phyloP scores from a whole-genome alignment of 1,140 invertebrate species.

The Dryas iulia region DNA sequence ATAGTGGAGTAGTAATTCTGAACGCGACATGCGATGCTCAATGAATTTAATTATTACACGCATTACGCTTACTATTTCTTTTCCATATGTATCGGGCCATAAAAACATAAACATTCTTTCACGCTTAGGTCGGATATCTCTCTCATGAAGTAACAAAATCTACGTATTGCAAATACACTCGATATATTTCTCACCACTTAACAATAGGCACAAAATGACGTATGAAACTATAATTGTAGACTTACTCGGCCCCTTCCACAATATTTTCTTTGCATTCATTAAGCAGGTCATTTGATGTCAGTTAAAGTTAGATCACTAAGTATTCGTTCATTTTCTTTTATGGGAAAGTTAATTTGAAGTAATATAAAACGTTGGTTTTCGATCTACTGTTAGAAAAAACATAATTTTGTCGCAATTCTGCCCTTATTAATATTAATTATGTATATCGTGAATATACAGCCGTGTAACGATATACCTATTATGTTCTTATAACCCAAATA shows the following conservation, averaged over 20 bases:
- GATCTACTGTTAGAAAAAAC: not conserved
- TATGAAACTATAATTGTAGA: slow-evolving; percentile 13
- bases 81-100: not conserved
- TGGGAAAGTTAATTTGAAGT: not conserved
- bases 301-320: slow-evolving; percentile 15
- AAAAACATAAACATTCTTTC: not conserved
- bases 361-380: not conserved
- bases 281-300: slow-evolving; percentile 17
- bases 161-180: not conserved
- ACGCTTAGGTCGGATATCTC: not conserved
- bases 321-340: slow-evolving; percentile 8
- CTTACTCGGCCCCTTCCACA: slow-evolving; percentile 14
- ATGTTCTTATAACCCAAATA: too few species aligned
- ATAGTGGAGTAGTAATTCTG: slow-evolving; percentile 46
- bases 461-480: too few species aligned
- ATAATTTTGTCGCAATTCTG: too few species aligned
- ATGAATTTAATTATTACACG: slow-evolving; percentile 51
- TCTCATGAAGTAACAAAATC: not conserved
- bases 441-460: too few species aligned
- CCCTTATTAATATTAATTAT: too few species aligned
- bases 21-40: slow-evolving; percentile 51
- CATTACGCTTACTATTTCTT: slow-evolving; percentile 10
- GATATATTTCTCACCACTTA: slow-evolving; percentile 2
- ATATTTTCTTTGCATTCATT: slow-evolving; percentile 23
- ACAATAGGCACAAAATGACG: slow-evolving; percentile 18